Evolutionary conservation across 2,113 vertebrate species (phyloP).

Genomic region (Chaetodon auriga): DNA sequence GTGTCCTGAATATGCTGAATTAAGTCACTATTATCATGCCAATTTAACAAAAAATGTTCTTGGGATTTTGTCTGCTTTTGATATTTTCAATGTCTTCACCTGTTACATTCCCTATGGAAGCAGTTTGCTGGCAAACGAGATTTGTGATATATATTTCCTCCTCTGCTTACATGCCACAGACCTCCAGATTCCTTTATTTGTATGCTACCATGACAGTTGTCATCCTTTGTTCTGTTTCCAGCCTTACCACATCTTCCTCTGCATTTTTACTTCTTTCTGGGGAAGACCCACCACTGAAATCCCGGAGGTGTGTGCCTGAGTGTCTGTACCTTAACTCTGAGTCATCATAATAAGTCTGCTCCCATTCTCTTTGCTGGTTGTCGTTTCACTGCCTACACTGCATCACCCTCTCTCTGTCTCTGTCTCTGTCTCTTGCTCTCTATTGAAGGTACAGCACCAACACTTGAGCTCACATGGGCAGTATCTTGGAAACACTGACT

Average conservation of each 20-base stretch:
- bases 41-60: neutral
- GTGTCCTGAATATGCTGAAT: conserved; percentile 7
- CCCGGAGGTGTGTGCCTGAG: conserved; percentile 32
- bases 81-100: conserved; percentile 13
- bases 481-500: neutral
- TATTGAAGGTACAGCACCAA: neutral
- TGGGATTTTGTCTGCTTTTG: neutral
- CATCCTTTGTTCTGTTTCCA: conserved; percentile 23
- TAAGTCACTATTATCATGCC: conserved; percentile 10
- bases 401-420: neutral
- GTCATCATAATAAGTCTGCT: conserved; percentile 43
- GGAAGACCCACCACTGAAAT: conserved; percentile 35
- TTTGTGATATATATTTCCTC: neutral
- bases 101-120: neutral
- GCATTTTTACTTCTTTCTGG: neutral
- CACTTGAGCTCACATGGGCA: neutral
- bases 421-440: neutral
- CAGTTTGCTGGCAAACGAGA: neutral
- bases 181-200: neutral
- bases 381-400: conserved; percentile 26
- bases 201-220: neutral
- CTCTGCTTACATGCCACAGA: neutral
- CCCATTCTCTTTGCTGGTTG: conserved; percentile 27
- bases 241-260: neutral
- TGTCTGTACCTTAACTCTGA: conserved; percentile 43